A percentile compares a stretch with the other conserved stretches of the same genome.
These are phyloP conservation scores for Danionella cerebrum DNA, from an alignment of 2,113 vertebrate species.

Conservation along the genomic window DNA sequence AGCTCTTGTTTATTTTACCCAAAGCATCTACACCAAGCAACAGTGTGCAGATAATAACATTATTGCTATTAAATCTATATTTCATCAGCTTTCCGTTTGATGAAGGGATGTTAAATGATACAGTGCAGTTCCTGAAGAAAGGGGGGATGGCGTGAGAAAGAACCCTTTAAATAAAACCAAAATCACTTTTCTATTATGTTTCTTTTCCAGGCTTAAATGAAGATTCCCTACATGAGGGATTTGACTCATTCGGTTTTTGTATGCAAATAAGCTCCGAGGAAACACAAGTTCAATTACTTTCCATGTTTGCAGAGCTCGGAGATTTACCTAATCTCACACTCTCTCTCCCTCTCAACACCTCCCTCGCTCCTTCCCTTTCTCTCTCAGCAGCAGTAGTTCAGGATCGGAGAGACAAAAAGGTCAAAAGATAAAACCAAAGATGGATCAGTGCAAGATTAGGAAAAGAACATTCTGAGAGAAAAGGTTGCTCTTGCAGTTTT, in stretches of 20 bases:
- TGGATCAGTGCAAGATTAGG: background rate
- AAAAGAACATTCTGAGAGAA: background rate
- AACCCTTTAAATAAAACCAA: background rate
- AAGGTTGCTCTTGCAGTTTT: background rate
- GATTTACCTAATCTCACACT: background rate
- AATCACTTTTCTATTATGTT: background rate
- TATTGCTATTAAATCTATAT: too few relatives aligned
- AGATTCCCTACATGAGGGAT: background rate
- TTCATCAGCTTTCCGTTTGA: too few relatives aligned
- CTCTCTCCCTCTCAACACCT: background rate
- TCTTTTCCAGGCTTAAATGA: slow-evolving; percentile 4
- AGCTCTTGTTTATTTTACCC: background rate
- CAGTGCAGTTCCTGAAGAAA: background rate
- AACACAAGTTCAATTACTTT: slow-evolving; percentile 34
- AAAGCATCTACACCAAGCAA: too few relatives aligned
- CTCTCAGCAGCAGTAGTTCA: background rate
- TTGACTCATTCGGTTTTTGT: background rate
- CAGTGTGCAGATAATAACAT: too few relatives aligned
- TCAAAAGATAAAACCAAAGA: background rate
- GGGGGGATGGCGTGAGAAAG: background rate
- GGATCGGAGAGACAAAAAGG: background rate
- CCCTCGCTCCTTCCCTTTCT: background rate
- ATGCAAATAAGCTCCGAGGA: slow-evolving; percentile 22
- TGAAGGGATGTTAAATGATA: too few relatives aligned
- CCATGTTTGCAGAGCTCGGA: slow-evolving; percentile 1